These are phyloP conservation scores for Elachura formosa DNA, from an alignment of 2,113 vertebrate genomes.

Conservation along the genomic window DNA sequence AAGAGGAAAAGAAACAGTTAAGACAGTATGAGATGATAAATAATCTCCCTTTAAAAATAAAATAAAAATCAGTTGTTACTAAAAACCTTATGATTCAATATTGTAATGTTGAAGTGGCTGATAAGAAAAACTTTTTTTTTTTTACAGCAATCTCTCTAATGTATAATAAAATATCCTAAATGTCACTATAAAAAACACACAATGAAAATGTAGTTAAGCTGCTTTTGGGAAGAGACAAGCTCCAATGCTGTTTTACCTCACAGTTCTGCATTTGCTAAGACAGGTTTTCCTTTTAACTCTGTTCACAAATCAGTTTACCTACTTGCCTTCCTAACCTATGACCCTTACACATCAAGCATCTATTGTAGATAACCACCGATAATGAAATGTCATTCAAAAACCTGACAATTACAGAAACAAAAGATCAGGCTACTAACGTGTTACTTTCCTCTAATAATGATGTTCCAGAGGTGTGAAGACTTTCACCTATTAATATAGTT, in stretches of 20 bases:
- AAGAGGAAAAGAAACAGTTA: not conserved
- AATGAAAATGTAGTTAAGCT: not conserved
- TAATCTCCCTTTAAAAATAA: not conserved
- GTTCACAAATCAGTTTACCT: not conserved
- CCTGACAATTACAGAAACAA: not conserved
- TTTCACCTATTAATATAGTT: not conserved
- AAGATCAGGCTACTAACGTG: not conserved
- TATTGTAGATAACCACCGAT: not conserved
- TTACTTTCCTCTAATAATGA: not conserved
- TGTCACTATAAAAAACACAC: not conserved
- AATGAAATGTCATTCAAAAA: not conserved
- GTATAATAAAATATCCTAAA: not conserved
- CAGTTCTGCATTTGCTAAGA: not conserved
- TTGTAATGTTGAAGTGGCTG: not conserved
- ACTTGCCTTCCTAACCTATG: not conserved
- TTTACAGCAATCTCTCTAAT: not conserved
- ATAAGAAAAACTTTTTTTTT: not conserved
- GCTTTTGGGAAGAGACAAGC: not conserved
- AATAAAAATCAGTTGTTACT: not conserved
- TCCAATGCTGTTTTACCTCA: not conserved
- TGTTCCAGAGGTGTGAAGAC: not conserved
- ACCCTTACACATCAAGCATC: not conserved
- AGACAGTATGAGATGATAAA: not conserved
- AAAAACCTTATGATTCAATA: not conserved
- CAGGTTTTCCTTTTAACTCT: not conserved